A percentile compares a stretch with the other conserved stretches of the same genome.
Conservation (phyloP, 2,888 invertebrate species). For the Coleophora deauratella region DNA sequence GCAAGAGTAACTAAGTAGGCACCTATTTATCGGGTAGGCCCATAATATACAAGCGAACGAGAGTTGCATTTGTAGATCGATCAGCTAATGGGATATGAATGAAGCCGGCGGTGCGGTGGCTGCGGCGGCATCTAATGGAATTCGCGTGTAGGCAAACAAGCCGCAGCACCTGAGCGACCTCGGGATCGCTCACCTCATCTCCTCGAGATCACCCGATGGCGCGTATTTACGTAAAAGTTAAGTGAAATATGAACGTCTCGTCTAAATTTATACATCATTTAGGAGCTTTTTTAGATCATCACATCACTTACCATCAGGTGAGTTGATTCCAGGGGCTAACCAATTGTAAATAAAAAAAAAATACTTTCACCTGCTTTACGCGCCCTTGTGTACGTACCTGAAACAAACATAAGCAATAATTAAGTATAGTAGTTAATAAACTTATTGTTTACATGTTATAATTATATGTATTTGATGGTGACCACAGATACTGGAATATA, state of each 20-base stretch:
- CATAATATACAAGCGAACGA: slow-evolving; percentile 35
- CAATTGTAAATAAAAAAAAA: no score
- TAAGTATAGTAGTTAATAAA: background rate
- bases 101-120: slow-evolving; percentile 53
- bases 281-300: no score
- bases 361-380: no score
- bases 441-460: no score
- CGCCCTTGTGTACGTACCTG: slow-evolving; percentile 10
- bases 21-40: background rate
- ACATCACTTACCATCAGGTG: no score
- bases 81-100: slow-evolving; percentile 72
- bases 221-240: slow-evolving; percentile 6
- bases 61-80: slow-evolving; percentile 63
- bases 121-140: slow-evolving; percentile 69
- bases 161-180: slow-evolving; percentile 42
- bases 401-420: slow-evolving; percentile 3
- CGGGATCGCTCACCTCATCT: slow-evolving; percentile 22
- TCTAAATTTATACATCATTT: no score
- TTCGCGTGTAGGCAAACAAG: slow-evolving; percentile 73
- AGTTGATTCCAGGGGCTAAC: no score
- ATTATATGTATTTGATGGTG: no score
- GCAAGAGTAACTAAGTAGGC: background rate
- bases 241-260: no score
- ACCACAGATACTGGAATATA: no score
- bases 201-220: slow-evolving; percentile 22